Conservation (phyloP, 2,888 invertebrate species). For the Cyrtodaria siliqua region DNA sequence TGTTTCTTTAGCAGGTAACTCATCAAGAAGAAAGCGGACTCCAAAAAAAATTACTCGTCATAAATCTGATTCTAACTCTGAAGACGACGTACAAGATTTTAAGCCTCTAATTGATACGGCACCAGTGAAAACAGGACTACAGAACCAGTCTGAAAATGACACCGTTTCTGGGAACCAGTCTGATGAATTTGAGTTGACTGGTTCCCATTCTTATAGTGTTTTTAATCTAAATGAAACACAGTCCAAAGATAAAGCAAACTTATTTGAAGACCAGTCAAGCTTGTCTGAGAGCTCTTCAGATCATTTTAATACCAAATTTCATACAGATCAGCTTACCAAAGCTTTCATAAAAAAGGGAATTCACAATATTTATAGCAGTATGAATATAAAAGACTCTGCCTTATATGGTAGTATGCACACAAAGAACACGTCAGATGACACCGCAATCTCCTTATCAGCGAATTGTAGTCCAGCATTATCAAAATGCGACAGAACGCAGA, state of each 20-base stretch:
- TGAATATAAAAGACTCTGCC: no score
- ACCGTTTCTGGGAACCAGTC: constrained; percentile 3
- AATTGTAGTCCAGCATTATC: no score
- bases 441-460: no score
- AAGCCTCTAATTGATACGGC: not conserved
- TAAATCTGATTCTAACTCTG: constrained; percentile 9
- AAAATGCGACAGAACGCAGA: no score
- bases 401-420: no score
- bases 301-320: not conserved
- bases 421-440: no score
- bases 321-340: no score
- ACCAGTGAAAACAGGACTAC: not conserved
- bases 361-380: no score
- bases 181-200: constrained; percentile 8
- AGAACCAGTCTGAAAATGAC: constrained; percentile 1
- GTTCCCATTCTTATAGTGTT: not conserved
- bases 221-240: not conserved
- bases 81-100: not conserved
- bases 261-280: not conserved
- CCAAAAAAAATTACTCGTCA: constrained; percentile 6
- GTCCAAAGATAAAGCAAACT: not conserved
- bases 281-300: not conserved
- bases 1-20: constrained; percentile 2
- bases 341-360: no score
- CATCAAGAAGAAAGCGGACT: constrained; percentile 23